Conservation (phyloP, 1,140 invertebrate genomes). For the Drosophila azteca region DNA sequence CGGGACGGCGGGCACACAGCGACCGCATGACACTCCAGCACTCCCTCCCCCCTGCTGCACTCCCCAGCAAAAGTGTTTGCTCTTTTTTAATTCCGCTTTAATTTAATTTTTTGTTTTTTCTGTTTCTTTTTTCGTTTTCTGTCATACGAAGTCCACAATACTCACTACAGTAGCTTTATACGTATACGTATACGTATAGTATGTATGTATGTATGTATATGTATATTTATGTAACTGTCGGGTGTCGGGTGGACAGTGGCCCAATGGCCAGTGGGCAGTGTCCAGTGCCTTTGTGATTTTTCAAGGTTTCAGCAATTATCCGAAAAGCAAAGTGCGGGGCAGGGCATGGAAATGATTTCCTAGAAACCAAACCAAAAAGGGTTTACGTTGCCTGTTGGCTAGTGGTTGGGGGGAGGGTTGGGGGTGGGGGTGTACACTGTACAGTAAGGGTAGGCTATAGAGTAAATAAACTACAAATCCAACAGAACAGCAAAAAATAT, state of each 20-base stretch:
- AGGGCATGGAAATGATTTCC: slow-evolving; percentile 30
- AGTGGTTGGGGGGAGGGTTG: neutral
- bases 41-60: no score
- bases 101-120: slow-evolving; percentile 7
- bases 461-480: slow-evolving; percentile 10
- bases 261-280: neutral
- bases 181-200: neutral
- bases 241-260: slow-evolving; percentile 13
- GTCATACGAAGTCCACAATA: slow-evolving; percentile 2
- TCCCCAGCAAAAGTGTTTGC: no score
- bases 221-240: slow-evolving; percentile 45
- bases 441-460: neutral
- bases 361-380: slow-evolving; percentile 4
- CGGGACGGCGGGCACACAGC: no score
- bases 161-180: no score
- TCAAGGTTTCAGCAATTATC: slow-evolving; percentile 52
- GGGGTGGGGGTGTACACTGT: no score
- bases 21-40: no score
- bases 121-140: neutral
- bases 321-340: slow-evolving; percentile 34
- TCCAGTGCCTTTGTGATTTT: slow-evolving; percentile 3
- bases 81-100: neutral
- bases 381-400: neutral
- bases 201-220: no score
- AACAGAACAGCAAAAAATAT: slow-evolving; percentile 1